A percentile compares a stretch with the other conserved stretches of the same genome.
Conservation (phyloP, 2,888 invertebrate genomes). For the Drosophila conformis region DNA sequence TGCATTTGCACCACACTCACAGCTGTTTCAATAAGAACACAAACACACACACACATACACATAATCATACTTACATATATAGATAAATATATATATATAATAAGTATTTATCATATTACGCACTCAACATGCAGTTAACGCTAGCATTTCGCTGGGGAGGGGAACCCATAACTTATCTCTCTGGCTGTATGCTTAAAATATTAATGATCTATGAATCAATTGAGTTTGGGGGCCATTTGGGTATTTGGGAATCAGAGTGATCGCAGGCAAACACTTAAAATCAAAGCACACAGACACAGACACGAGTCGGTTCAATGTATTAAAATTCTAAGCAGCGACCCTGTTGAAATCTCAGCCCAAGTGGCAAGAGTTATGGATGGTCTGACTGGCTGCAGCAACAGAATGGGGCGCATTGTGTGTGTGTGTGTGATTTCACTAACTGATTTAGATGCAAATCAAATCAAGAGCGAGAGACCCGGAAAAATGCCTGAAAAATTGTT, state of each 20-base stretch:
- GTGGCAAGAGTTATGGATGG: conserved; percentile 70
- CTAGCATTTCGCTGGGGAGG: conserved; percentile 18
- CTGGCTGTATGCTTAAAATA: conserved; percentile 70
- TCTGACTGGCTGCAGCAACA: conserved; percentile 29
- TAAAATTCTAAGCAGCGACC: conserved; percentile 69
- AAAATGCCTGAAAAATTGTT: conserved; percentile 60
- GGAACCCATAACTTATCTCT: conserved; percentile 74
- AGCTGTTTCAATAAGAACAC: conserved; percentile 30
- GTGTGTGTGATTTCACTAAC: conserved; percentile 66
- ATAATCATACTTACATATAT: background rate
- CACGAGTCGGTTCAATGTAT: conserved; percentile 44
- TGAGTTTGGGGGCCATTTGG: conserved; percentile 34
- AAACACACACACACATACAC: background rate
- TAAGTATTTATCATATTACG: conserved; percentile 34
- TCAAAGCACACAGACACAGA: conserved; percentile 53
- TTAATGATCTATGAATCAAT: conserved; percentile 71
- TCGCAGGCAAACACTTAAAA: conserved; percentile 76
- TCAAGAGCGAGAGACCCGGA: conserved; percentile 62
- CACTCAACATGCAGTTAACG: conserved; percentile 61
- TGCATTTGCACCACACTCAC: conserved; percentile 28
- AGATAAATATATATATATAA: background rate
- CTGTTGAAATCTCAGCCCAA: conserved; percentile 62
- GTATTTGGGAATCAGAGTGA: conserved; percentile 56
- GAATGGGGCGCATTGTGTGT: conserved; percentile 12
- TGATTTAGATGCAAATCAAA: conserved; percentile 79